Evolutionary conservation across 2,797 vertebrate species (phyloP).

Genomic region (Trichosurus vulpecula): DNA sequence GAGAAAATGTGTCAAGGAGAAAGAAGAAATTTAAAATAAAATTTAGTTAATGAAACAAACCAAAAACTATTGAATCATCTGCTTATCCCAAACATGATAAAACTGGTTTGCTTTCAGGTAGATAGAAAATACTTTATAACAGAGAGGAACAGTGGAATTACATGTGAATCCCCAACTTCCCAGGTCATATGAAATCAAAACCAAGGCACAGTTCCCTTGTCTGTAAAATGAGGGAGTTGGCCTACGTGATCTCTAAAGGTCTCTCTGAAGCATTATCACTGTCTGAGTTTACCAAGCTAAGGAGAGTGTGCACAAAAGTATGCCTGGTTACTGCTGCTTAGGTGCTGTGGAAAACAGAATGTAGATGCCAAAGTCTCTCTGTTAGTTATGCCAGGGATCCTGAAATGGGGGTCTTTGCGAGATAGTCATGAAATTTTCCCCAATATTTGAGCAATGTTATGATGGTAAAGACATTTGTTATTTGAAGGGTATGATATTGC

Average conservation of each 20-base stretch:
- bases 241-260: background rate
- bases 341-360: constrained; percentile 46
- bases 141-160: constrained; percentile 24
- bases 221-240: background rate
- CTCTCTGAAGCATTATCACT: background rate
- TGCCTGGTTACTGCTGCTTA: background rate
- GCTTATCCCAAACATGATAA: background rate
- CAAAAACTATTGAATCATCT: background rate
- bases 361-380: constrained; percentile 41
- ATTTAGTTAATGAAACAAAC: background rate
- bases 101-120: background rate
- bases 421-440: constrained; percentile 70
- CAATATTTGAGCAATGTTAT: constrained; percentile 64
- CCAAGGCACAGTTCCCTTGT: background rate
- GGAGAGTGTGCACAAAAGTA: background rate
- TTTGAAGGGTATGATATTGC: constrained; percentile 71
- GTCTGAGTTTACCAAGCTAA: background rate
- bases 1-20: background rate
- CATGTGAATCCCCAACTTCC: background rate
- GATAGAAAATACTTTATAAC: constrained; percentile 21
- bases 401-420: constrained; percentile 62
- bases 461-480: constrained; percentile 63
- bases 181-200: background rate
- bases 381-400: constrained; percentile 31
- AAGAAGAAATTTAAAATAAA: constrained; percentile 45